A percentile compares a stretch with the other conserved stretches of the same genome.
phyloP scores from a whole-genome alignment of 2,888 invertebrate species.

The Drosophila phalerata region DNA sequence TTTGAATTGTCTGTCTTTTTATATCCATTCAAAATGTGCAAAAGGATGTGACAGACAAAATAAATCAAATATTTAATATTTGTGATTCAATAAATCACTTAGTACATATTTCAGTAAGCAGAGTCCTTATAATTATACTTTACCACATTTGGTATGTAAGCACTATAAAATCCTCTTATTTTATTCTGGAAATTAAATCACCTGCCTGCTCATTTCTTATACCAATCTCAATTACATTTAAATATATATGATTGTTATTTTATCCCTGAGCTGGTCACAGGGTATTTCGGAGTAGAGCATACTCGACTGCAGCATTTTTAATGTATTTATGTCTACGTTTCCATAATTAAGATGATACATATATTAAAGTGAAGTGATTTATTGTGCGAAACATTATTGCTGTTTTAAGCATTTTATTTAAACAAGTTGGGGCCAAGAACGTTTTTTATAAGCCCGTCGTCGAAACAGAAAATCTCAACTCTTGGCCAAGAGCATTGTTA shows the following conservation, averaged over 20 bases:
- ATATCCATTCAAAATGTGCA: background rate
- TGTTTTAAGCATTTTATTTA: conserved; percentile 35
- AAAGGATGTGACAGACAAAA: background rate
- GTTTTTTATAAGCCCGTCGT: conserved; percentile 28
- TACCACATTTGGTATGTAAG: no score
- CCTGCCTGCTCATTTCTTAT: no score
- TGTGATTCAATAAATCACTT: no score
- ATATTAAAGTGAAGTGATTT: conserved; percentile 58
- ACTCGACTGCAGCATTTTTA: background rate
- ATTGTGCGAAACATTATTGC: conserved; percentile 52
- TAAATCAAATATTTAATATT: no score
- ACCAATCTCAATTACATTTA: no score
- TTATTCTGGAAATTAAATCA: no score
- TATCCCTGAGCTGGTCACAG: no score
- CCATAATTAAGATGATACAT: conserved; percentile 62
- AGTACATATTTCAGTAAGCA: no score
- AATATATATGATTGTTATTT: background rate
- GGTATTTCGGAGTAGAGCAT: background rate
- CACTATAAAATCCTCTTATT: no score
- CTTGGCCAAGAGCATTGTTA: conserved; percentile 2
- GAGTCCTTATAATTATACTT: no score
- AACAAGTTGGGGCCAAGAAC: conserved; percentile 55
- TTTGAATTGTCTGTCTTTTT: conserved; percentile 1
- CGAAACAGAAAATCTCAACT: conserved; percentile 13
- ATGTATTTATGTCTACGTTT: conserved; percentile 25